Percentiles rank a stretch among this genome's conserved stretches.
These are phyloP conservation scores for Aphidius ervi DNA, from an alignment of 1,140 invertebrate genomes.

Conservation along the genomic window DNA sequence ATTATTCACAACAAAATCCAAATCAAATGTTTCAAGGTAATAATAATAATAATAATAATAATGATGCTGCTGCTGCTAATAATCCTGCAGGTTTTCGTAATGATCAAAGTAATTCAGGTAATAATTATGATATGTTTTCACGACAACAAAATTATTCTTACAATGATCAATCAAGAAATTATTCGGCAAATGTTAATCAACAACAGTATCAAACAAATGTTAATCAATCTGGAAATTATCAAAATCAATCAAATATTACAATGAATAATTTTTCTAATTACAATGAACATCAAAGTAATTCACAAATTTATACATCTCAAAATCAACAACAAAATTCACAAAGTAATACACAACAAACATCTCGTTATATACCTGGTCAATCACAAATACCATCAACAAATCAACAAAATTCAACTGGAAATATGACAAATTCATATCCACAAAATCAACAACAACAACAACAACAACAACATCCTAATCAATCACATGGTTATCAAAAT, in stretches of 20 bases:
- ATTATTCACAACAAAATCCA: neutral
- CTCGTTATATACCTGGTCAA: neutral
- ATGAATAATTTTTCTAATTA: constrained; percentile 39
- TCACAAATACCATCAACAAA: neutral
- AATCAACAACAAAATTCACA: neutral
- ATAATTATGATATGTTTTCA: no score
- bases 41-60: no score
- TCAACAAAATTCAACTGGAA: constrained; percentile 19
- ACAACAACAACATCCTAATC: constrained; percentile 11
- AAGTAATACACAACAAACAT: neutral
- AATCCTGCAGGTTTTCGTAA: no score
- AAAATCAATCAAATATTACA: constrained; percentile 31
- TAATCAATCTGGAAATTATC: constrained; percentile 35
- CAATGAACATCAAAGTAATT: constrained; percentile 32
- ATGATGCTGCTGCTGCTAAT: no score
- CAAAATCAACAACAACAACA: constrained; percentile 25
- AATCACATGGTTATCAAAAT: no score
- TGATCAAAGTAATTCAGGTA: no score
- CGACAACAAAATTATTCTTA: no score
- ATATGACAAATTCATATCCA: constrained; percentile 17
- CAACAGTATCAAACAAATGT: constrained; percentile 28
- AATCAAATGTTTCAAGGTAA: neutral
- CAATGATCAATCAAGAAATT: constrained; percentile 25
- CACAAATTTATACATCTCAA: constrained; percentile 34
- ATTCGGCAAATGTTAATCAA: constrained; percentile 37